Evolutionary conservation across 2,113 vertebrate genomes (phyloP), one percentile per base, ranked within the genome.

Genomic region (Misgurnus mizolepis): DNA sequence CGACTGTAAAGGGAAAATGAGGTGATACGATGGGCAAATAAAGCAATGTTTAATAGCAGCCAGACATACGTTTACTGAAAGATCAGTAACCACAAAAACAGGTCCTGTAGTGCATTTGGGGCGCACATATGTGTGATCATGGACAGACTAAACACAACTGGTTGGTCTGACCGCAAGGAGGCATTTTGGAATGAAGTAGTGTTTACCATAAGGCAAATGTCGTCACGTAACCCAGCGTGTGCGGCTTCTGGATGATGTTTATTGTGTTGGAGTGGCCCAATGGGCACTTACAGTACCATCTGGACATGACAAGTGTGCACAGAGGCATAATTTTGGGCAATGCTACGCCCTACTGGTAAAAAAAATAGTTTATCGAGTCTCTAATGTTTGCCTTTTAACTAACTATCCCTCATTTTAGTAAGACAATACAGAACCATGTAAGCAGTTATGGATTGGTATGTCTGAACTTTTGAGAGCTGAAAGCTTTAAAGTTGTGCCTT

Each of bases 401-500:
- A 18, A 18, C 12, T 53, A 2, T 53, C 1, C 4, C 12, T n/a
- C 7, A 7, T 15, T 9, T n/a, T 5, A 1, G 18, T 60, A 22
- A 22, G 17, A 7, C n/a, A 55, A 11, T 41, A 60, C 0, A 14
- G 11, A 58, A 18, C 45, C 41, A 45, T 15, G 14, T 12, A 34
- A 53, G 18, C 12, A 60, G 12, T 27, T 45, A 61, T 11, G 45
- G 12, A 17, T 34, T 73, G 71, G 40, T 60, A 45, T 45, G 71
- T 17, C 40, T 60, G 9, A 58, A 56, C 34, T 45, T 18, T 41
- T 53, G 41, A 50, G 47, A 55, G n/a, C 47, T 65, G 40, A 53
- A 64, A 8, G 18, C 56, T 77, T 40, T 12, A 14, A 45, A 79
- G 58, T 84, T 88, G 77, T 53, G 83, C 40, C 62, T 85, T 85